A percentile compares a stretch with the other conserved stretches of the same genome.
Conservation (phyloP, 2,888 invertebrate genomes). For the Drosophila hawaiiensis region DNA sequence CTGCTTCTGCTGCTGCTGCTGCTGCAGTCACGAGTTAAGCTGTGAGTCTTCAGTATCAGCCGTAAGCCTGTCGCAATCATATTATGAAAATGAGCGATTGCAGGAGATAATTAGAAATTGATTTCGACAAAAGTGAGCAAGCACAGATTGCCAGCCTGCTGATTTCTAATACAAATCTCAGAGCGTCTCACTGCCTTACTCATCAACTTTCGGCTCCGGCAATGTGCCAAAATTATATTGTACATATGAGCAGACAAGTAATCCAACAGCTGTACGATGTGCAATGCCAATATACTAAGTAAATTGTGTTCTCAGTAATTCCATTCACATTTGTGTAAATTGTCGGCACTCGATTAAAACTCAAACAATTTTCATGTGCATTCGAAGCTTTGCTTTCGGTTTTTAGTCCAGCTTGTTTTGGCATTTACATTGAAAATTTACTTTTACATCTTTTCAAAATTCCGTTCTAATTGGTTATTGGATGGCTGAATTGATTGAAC, state of each 20-base stretch:
- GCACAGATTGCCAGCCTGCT: not conserved
- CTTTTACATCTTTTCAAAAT: not conserved
- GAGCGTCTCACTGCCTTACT: not conserved
- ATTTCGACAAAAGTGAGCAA: constrained; percentile 4
- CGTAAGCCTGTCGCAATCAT: constrained; percentile 31
- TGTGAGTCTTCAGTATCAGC: not conserved
- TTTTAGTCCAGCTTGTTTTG: not conserved
- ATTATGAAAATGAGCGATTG: constrained; percentile 30
- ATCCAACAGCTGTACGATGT: not conserved
- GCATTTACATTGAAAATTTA: not conserved
- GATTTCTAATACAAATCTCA: not conserved
- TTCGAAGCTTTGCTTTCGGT: no score
- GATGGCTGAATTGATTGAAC: not conserved
- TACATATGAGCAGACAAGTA: not conserved
- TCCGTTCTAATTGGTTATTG: not conserved
- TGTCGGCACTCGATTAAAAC: not conserved
- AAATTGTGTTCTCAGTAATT: constrained; percentile 10
- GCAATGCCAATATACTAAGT: not conserved
- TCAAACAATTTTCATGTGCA: not conserved
- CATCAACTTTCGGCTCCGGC: constrained; percentile 8
- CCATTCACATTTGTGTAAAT: not conserved
- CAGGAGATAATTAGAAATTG: constrained; percentile 23
- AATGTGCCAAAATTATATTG: constrained; percentile 14
- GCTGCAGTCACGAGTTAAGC: not conserved
- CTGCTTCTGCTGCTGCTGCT: not conserved